These are phyloP conservation scores for Dynastes hyllus DNA, from an alignment of 2,888 invertebrate genomes.

Conservation along the genomic window DNA sequence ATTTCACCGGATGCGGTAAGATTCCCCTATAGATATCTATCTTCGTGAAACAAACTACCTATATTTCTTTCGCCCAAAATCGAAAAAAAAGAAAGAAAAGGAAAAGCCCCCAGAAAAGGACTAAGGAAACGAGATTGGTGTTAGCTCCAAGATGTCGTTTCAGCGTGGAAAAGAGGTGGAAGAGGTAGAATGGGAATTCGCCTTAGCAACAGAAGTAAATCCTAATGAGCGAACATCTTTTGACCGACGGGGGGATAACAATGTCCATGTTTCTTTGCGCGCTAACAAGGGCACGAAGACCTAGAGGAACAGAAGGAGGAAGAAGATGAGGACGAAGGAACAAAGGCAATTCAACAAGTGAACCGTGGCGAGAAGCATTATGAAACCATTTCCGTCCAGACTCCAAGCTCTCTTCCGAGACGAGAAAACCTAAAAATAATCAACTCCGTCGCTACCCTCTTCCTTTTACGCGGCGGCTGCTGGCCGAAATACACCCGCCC, in stretches of 20 bases:
- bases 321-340: slow-evolving; percentile 42
- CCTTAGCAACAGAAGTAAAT: slow-evolving; percentile 33
- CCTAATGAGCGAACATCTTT: slow-evolving; percentile 52
- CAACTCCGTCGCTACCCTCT: slow-evolving; percentile 23
- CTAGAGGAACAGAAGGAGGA: slow-evolving; percentile 24
- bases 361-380: slow-evolving; percentile 56
- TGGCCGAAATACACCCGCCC: background rate
- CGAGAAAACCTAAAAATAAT: slow-evolving; percentile 46
- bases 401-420: slow-evolving; percentile 2
- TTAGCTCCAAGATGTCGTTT: slow-evolving; percentile 19
- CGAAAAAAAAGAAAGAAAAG: background rate
- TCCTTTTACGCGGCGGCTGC: background rate
- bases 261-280: slow-evolving; percentile 50
- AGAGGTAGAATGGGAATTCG: background rate
- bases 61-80: background rate
- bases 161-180: too few relatives aligned
- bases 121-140: background rate
- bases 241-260: slow-evolving; percentile 50
- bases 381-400: slow-evolving; percentile 56
- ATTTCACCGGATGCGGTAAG: too few relatives aligned
- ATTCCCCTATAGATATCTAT: background rate
- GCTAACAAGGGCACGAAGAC: slow-evolving; percentile 46
- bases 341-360: slow-evolving; percentile 59
- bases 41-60: background rate
- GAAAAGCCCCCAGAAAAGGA: background rate